phyloP scores from a whole-genome alignment of 2,113 vertebrate species.

The Hyaena hyaena region DNA sequence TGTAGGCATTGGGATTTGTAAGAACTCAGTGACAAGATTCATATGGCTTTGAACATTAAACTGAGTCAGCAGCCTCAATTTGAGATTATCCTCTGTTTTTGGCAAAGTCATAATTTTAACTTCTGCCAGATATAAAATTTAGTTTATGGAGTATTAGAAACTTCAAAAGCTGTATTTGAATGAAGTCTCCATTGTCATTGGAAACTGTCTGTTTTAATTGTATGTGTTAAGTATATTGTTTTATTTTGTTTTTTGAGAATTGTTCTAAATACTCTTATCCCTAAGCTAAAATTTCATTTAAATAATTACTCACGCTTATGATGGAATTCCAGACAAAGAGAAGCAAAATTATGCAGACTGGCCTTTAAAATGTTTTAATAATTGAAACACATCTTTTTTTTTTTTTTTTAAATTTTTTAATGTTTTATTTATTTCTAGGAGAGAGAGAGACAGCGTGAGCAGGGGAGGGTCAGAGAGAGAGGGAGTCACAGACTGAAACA shows the following conservation, averaged over 20 bases:
- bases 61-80: neutral
- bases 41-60: neutral
- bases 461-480: too few species aligned
- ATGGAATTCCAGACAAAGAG: constrained; percentile 11
- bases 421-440: too few species aligned
- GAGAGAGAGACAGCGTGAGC: too few species aligned
- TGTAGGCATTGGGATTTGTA: neutral
- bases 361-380: neutral
- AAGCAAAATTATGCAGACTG: neutral
- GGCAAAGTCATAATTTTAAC: constrained; percentile 26
- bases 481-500: too few species aligned
- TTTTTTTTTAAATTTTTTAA: too few species aligned
- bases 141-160: constrained; percentile 9
- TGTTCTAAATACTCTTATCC: neutral
- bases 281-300: neutral
- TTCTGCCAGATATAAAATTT: constrained; percentile 26
- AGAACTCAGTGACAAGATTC: neutral
- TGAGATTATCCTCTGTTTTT: neutral
- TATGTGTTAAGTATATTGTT: neutral
- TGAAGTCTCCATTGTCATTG: neutral
- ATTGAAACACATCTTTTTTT: neutral
- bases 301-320: neutral
- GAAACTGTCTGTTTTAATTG: neutral
- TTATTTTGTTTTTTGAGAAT: neutral
- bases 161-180: neutral